Evolutionary conservation across 1,140 invertebrate species (phyloP).

Genomic region (Psilanteris sp.): DNA sequence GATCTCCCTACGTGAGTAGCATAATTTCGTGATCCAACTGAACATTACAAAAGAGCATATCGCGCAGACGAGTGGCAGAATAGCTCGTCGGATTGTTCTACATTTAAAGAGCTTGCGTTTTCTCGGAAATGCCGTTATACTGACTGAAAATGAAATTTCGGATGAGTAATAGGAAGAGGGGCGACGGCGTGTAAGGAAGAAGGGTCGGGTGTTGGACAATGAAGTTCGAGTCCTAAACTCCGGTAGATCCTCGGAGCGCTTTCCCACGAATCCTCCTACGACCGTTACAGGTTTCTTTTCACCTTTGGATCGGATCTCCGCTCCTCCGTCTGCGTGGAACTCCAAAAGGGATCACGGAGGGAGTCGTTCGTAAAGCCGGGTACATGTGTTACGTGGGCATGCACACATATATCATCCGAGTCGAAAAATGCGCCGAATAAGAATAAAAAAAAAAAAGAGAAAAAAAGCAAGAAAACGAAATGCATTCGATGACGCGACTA

Average conservation of each 20-base stretch:
- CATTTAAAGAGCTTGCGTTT: constrained; percentile 32
- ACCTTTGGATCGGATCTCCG: constrained; percentile 62
- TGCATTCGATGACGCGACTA: constrained; percentile 46
- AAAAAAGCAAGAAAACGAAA: constrained; percentile 29
- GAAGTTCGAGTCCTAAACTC: constrained; percentile 53
- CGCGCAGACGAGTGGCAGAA: background rate
- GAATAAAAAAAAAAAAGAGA: constrained; percentile 18
- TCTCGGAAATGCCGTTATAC: constrained; percentile 37
- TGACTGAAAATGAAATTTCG: constrained; percentile 24
- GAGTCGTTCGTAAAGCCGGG: constrained; percentile 38
- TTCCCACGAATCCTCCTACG: constrained; percentile 75
- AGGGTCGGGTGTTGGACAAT: constrained; percentile 63
- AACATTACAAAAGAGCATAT: constrained; percentile 1
- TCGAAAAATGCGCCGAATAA: constrained; percentile 39
- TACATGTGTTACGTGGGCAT: constrained; percentile 49
- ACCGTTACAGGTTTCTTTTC: constrained; percentile 74
- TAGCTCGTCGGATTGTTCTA: constrained; percentile 18
- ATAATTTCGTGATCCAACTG: constrained; percentile 12
- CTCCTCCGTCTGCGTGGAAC: constrained; percentile 33
- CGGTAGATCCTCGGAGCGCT: constrained; percentile 62
- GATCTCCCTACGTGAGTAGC: constrained; percentile 19
- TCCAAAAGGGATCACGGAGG: constrained; percentile 50
- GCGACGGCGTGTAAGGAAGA: constrained; percentile 21
- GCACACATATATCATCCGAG: constrained; percentile 41
- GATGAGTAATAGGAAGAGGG: constrained; percentile 42